Base-by-base conservation (phyloP, 92 coral and sea anemone genomes). In the Porites divaricata region DNA sequence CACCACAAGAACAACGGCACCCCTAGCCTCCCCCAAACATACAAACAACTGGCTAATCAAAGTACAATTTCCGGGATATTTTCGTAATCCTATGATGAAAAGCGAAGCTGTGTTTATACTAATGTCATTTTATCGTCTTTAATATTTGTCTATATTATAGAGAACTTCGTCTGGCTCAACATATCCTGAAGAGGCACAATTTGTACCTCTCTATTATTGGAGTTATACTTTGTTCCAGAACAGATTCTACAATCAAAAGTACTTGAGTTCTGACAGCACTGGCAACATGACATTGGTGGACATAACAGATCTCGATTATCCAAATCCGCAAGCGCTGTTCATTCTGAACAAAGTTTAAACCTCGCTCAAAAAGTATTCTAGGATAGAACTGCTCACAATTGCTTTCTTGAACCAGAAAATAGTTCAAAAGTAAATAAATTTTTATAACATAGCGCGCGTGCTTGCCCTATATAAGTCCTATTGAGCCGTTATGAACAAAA, bases 251-350 rank as follows among this genome's bases (percentile, higher is more conserved):
- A 1, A 26, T 9, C 24, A 8, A 10, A 13, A 22, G 22, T 81
- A 79, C 51, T 58, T 81, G 67, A 67, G 77, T 7, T 20, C 77
- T 73, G 83, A 78, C 20, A 9, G 10, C 48, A 35, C 28, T 35
- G 85, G 85, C 15, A 81, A 81, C 9, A 59, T 67, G 6, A 81
- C 68, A 3, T 25, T 81, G 77, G 85, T 81, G 25, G 49, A 52
- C 25, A 81, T 19, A 5, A 2, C 1, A 20, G 19, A 51, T 20
- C 35, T 12, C 0, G 19, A 24, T 19, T 81, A 81, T 26, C 85
- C 85, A n/a, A 67, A 69, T 75, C 77, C 85, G 23, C 85, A 81
- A 54, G 77, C 77, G 3, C 85, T 81, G 6, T 81, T 81, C 19
- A 53, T 68, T 3, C 72, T 69, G 5, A 81, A 69, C 77, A 54